phyloP scores from a whole-genome alignment of 1,140 invertebrate genomes.

The Cecropterus lyciades region DNA sequence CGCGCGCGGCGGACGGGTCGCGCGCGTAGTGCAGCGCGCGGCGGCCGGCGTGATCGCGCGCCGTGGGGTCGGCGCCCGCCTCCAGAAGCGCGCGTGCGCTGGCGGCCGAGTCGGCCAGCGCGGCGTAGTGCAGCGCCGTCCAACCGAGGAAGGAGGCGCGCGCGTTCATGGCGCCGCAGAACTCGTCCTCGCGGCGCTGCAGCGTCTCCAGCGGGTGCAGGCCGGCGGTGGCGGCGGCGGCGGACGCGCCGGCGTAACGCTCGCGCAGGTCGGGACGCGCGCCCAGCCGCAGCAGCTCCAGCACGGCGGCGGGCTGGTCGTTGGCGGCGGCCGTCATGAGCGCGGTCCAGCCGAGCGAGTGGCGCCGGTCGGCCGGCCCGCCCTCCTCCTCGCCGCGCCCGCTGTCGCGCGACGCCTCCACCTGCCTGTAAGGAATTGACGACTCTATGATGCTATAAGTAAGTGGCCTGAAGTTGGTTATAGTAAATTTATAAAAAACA shows the following conservation, averaged over 20 bases:
- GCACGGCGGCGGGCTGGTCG: constrained; percentile 87
- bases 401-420: constrained; percentile 44
- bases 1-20: constrained; percentile 66
- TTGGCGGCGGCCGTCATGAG: constrained; percentile 94
- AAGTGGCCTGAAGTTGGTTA: too few species aligned
- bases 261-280: constrained; percentile 93
- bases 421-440: constrained; percentile 43
- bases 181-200: constrained; percentile 91
- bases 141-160: constrained; percentile 92
- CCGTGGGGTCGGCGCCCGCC: constrained; percentile 88
- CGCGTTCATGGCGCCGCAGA: constrained; percentile 90
- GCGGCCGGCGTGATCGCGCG: constrained; percentile 92
- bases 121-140: constrained; percentile 96
- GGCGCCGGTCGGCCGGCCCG: constrained; percentile 86
- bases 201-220: constrained; percentile 88
- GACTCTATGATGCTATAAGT: too few species aligned
- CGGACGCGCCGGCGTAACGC: constrained; percentile 90
- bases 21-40: constrained; percentile 91
- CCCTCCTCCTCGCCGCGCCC: constrained; percentile 56
- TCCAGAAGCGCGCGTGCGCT: constrained; percentile 87
- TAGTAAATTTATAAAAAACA: too few species aligned
- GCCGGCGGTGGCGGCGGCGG: constrained; percentile 85
- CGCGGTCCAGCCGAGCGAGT: constrained; percentile 93
- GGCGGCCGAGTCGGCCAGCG: constrained; percentile 88
- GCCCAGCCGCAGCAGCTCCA: constrained; percentile 89